A percentile compares a stretch with the other conserved stretches of the same genome.
These are phyloP conservation scores for Auanema sp. DNA, from an alignment of 2,888 invertebrate genomes.

Conservation along the genomic window DNA sequence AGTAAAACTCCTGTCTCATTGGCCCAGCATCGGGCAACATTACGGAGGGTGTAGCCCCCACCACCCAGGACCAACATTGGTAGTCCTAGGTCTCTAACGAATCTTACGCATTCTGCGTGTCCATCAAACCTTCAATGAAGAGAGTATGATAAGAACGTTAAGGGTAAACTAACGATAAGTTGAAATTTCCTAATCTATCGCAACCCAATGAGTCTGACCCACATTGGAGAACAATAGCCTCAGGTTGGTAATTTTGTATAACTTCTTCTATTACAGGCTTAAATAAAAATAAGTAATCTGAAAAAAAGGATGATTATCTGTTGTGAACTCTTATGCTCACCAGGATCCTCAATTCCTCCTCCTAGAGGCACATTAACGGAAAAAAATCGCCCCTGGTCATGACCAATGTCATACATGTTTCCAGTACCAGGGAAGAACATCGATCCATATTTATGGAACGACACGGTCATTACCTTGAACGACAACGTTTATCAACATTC, in stretches of 20 bases:
- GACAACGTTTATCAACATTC: not conserved
- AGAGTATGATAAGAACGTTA: not conserved
- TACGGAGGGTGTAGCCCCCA: constrained; percentile 86
- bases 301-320: no score
- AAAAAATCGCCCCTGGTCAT: constrained; percentile 85
- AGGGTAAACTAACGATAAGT: constrained; percentile 68
- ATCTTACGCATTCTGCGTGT: constrained; percentile 84
- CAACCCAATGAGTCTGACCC: constrained; percentile 96
- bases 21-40: constrained; percentile 99
- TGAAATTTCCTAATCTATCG: constrained; percentile 93
- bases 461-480: constrained; percentile 93
- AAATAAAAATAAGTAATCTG: constrained; percentile 76
- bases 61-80: constrained; percentile 87
- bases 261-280: constrained; percentile 85
- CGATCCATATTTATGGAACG: constrained; percentile 91
- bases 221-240: constrained; percentile 90
- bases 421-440: constrained; percentile 98
- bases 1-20: constrained; percentile 93
- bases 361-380: constrained; percentile 96
- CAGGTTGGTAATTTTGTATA: constrained; percentile 92
- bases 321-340: constrained; percentile 56
- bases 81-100: constrained; percentile 86
- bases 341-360: constrained; percentile 89
- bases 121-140: constrained; percentile 60
- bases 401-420: constrained; percentile 97